phyloP scores from a whole-genome alignment of 2,113 vertebrate species.

The Baryphthengus martii region DNA sequence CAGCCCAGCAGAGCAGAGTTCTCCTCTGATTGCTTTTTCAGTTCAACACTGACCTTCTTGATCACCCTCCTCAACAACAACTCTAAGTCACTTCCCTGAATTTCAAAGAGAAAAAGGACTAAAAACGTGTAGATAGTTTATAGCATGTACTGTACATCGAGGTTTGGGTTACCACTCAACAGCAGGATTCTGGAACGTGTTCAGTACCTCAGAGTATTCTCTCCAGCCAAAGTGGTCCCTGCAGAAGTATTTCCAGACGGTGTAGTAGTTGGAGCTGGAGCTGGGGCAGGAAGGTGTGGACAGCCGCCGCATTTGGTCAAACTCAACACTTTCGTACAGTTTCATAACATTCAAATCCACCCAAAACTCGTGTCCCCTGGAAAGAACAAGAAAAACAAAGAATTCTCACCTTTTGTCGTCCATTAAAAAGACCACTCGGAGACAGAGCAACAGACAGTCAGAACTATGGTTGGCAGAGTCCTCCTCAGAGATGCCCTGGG shows the following conservation, averaged over 20 bases:
- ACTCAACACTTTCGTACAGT: conserved; percentile 87
- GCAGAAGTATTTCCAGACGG: conserved; percentile 98
- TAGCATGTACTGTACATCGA: accelerated
- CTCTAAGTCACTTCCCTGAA: not conserved
- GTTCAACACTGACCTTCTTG: not conserved
- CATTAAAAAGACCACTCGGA: not conserved
- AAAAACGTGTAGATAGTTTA: accelerated
- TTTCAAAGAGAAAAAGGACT: not conserved
- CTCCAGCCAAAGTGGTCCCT: conserved; percentile 99
- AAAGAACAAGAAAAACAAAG: not conserved
- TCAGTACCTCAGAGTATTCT: conserved; percentile 93
- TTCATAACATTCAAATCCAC: conserved; percentile 89
- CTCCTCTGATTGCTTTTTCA: not conserved
- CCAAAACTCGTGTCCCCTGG: conserved; percentile 89
- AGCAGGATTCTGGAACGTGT: not conserved
- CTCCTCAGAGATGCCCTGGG: not conserved
- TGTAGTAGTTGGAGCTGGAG: conserved; percentile 84
- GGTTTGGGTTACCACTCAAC: not conserved
- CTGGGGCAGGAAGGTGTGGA: conserved; percentile 83
- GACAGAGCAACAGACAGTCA: not conserved
- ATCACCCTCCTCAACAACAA: not conserved
- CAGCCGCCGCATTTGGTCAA: conserved; percentile 89
- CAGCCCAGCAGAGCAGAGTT: not conserved
- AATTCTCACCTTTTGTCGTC: not conserved
- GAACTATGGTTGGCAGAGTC: accelerated